Percentiles rank a stretch among this genome's conserved stretches.
These are phyloP conservation scores for Ramphastos sulfuratus DNA, from an alignment of 2,113 vertebrate genomes.

Conservation along the genomic window DNA sequence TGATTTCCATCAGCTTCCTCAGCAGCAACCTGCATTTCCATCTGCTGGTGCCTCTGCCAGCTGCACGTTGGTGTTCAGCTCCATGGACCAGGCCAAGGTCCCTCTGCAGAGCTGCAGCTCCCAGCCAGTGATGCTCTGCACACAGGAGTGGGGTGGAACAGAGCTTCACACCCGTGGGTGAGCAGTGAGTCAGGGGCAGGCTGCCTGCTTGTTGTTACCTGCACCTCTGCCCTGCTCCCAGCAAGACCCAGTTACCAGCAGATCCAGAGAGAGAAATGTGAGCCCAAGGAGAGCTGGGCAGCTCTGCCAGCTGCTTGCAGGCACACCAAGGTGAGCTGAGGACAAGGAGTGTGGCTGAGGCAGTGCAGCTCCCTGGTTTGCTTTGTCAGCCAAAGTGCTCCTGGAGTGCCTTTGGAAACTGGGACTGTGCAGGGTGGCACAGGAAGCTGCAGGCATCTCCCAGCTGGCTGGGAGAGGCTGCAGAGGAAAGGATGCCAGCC, in stretches of 20 bases:
- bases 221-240: not conserved
- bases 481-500: not conserved
- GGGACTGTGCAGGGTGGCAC: not conserved
- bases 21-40: fast-evolving
- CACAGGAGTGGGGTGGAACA: not conserved
- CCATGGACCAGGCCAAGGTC: fast-evolving
- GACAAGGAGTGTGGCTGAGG: not conserved
- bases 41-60: fast-evolving
- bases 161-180: not conserved
- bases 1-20: not conserved
- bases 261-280: not conserved
- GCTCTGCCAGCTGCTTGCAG: not conserved
- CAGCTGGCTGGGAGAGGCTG: not conserved
- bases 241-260: not conserved
- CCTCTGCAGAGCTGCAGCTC: not conserved
- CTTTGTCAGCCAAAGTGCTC: fast-evolving
- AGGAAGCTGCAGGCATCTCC: not conserved
- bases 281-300: not conserved
- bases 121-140: not conserved
- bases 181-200: not conserved
- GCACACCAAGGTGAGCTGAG: slow-evolving; percentile 18
- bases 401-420: not conserved
- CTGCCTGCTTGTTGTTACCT: not conserved
- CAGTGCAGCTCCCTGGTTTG: not conserved
- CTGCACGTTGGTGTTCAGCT: fast-evolving